Conservation (phyloP, 2,888 invertebrate species). For the Acrocyrtus sp. region DNA sequence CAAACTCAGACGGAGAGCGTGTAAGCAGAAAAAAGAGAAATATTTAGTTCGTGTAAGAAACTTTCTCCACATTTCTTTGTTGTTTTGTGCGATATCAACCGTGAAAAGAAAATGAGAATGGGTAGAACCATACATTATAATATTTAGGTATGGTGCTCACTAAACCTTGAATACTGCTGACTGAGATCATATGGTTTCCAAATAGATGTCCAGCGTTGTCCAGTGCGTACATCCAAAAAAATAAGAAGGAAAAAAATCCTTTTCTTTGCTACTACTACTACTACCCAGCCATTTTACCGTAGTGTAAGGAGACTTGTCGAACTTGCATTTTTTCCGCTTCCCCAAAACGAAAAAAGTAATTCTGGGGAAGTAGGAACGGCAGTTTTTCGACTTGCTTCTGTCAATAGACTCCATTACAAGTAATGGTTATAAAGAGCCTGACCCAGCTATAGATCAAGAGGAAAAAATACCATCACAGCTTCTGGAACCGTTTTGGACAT, state of each 20-base stretch:
- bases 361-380: slow-evolving; percentile 5
- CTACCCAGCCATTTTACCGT: no score
- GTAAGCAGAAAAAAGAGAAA: background rate
- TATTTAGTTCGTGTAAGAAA: background rate
- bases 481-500: background rate
- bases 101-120: slow-evolving; percentile 24
- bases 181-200: slow-evolving; percentile 19
- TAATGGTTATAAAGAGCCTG: slow-evolving; percentile 46
- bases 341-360: no score
- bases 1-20: slow-evolving; percentile 8
- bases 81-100: slow-evolving; percentile 15
- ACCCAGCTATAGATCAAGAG: slow-evolving; percentile 1
- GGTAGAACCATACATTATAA: slow-evolving; percentile 17
- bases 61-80: no score
- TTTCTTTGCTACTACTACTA: no score
- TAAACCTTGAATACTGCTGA: slow-evolving; percentile 30
- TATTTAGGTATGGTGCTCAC: slow-evolving; percentile 17
- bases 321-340: no score
- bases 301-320: no score
- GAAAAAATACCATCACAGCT: slow-evolving; percentile 16
- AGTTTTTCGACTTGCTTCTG: slow-evolving; percentile 26
- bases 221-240: no score
- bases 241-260: no score
- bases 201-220: no score
- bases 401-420: slow-evolving; percentile 43